Conservation (phyloP, 2,888 invertebrate species). For the Melipona bicolor region DNA sequence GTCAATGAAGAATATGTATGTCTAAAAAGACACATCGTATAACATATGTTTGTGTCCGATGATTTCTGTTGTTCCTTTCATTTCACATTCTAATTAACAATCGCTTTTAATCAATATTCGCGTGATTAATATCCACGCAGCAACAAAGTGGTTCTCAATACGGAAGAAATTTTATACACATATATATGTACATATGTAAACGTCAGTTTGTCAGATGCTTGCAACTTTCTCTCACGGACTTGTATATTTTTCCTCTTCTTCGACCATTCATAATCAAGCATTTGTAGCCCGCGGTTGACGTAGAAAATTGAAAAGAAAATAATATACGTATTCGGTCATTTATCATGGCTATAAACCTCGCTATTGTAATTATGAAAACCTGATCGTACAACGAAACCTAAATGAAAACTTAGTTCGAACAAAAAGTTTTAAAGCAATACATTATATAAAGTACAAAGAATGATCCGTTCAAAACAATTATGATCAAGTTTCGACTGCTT, state of each 20-base stretch:
- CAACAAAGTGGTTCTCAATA: not conserved
- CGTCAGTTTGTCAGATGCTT: slow-evolving; percentile 5
- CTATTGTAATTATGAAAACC: not conserved
- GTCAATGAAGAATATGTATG: too few relatives aligned
- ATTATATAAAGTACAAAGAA: not conserved
- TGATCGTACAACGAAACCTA: not conserved
- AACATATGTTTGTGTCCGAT: not conserved
- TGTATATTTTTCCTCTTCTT: slow-evolving; percentile 7
- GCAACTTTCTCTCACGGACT: slow-evolving; percentile 21
- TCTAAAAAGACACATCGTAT: not conserved
- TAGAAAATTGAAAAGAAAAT: not conserved
- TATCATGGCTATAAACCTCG: not conserved
- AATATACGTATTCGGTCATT: not conserved
- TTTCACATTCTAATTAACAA: not conserved
- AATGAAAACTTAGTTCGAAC: not conserved
- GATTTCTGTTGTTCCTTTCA: not conserved
- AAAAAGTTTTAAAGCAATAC: not conserved
- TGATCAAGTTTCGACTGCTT: not conserved
- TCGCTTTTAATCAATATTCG: not conserved
- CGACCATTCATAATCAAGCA: not conserved
- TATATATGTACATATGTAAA: not conserved
- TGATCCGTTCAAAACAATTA: not conserved
- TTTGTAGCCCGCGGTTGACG: not conserved
- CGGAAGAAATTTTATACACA: not conserved
- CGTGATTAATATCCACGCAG: not conserved